Evolutionary conservation across 92 coral and sea anemone genomes (phyloP).

Genomic region (Diadumene lineata): DNA sequence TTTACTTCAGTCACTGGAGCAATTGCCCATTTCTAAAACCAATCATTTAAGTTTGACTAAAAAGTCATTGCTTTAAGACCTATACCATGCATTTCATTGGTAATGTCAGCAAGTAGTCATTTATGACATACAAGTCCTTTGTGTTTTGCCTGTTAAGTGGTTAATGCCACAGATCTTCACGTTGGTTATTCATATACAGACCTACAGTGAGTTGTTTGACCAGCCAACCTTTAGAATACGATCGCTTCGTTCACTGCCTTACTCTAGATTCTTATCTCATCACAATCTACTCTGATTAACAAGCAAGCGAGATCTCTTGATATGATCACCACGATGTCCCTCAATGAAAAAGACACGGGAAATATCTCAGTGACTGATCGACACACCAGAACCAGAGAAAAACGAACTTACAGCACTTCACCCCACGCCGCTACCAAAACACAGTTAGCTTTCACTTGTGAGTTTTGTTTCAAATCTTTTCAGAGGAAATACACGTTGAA

Average conservation of each 20-base stretch:
- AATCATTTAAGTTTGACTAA: too few relatives aligned
- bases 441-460: conserved; percentile 13
- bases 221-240: neutral
- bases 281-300: neutral
- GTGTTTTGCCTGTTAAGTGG: conserved; percentile 12
- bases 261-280: neutral
- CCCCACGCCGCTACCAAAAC: neutral
- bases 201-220: conserved; percentile 22
- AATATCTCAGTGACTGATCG: too few relatives aligned
- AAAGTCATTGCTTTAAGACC: too few relatives aligned
- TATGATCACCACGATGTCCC: neutral
- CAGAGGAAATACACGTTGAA: conserved; percentile 38
- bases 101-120: neutral
- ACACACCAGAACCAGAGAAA: conserved; percentile 3
- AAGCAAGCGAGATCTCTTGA: neutral
- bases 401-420: neutral
- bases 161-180: conserved; percentile 11
- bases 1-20: conserved; percentile 11
- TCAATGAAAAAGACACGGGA: neutral
- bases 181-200: conserved; percentile 13
- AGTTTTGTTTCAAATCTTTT: conserved; percentile 19
- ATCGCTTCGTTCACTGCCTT: neutral
- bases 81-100: neutral
- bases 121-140: conserved; percentile 10
- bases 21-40: neutral